Evolutionary conservation across 2,113 vertebrate genomes (phyloP).

Genomic region (Drymodes brunneopygia): DNA sequence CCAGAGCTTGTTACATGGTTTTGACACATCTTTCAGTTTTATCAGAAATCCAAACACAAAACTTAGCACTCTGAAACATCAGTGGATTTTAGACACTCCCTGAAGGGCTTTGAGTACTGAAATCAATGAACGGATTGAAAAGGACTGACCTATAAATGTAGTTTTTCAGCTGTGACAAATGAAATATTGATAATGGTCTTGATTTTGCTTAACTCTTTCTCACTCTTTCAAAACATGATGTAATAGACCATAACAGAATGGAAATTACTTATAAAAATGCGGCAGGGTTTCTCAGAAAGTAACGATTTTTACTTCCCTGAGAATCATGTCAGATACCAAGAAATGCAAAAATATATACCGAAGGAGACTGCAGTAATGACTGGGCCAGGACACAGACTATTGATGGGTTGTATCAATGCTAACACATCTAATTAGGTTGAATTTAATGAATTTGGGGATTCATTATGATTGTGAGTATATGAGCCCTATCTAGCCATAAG

Average conservation of each 20-base stretch:
- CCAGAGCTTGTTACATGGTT: background rate
- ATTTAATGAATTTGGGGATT: background rate
- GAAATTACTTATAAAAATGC: constrained; percentile 30
- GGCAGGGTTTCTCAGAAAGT: background rate
- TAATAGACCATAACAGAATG: constrained; percentile 1
- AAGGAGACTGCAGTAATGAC: background rate
- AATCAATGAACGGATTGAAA: constrained; percentile 39
- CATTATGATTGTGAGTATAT: background rate
- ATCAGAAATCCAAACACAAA: constrained; percentile 43
- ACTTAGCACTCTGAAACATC: constrained; percentile 13
- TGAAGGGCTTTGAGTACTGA: constrained; percentile 5
- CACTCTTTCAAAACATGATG: background rate
- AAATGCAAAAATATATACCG: background rate
- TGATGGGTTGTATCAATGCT: background rate
- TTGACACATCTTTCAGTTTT: constrained; percentile 35
- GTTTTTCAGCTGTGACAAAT: constrained; percentile 56
- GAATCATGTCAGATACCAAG: background rate
- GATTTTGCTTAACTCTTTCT: constrained; percentile 47
- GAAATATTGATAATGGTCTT: constrained; percentile 61
- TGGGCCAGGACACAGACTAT: background rate
- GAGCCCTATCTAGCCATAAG: background rate
- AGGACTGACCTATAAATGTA: constrained; percentile 33
- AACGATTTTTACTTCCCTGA: background rate
- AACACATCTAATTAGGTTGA: background rate
- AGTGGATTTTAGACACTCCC: constrained; percentile 3